Evolutionary conservation across 1,140 invertebrate species (phyloP), one percentile per base, ranked within the genome.

Genomic region (Theocolax elegans): DNA sequence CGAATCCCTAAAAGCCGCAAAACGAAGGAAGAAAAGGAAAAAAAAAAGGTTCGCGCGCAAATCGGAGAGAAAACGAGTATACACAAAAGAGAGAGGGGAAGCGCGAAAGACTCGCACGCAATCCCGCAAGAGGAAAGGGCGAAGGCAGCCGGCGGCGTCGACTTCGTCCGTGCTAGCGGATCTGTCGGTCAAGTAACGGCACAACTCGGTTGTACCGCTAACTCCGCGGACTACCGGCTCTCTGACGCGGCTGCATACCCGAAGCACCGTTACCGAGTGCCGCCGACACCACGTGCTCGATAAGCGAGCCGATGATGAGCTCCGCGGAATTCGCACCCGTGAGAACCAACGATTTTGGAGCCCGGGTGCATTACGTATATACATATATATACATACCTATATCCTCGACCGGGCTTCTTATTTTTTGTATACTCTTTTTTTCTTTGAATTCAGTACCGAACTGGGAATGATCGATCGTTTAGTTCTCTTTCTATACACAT

Each of bases 121-220:
- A n/a, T n/a, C n/a, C n/a, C n/a, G n/a, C n/a, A n/a, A 51, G 15
- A 72, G 64, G 54, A 63, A 63, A 56, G 53, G 40, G 62, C 51
- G 25, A 42, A 60, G 38, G 46, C 29, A 62, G 63, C 49, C 19
- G 71, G 76, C 74, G 77, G 69, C 63, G 69, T 66, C 65, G 74
- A 76, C 74, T 77, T 77, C 77, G 78, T 80, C 70, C 77, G 74
- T 75, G 72, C 73, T 85, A 85, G 84, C 83, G 84, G 83, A 84
- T 85, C 84, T 86, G 81, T 85, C 83, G 84, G 84, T 85, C 84
- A 83, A 86, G 78, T 86, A 86, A 86, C 84, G 84, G 84, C 76
- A 77, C 79, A 76, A 66, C 74, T 79, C 10, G 38, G 82, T n/a
- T n/a, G n/a, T 85, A 85, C 83, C 83, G 83, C 83, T 85, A 82